Percentiles rank a stretch among this genome's conserved stretches.
These are phyloP conservation scores for Anisognathus igniventris DNA, from an alignment of 2,797 vertebrate genomes.

Conservation along the genomic window DNA sequence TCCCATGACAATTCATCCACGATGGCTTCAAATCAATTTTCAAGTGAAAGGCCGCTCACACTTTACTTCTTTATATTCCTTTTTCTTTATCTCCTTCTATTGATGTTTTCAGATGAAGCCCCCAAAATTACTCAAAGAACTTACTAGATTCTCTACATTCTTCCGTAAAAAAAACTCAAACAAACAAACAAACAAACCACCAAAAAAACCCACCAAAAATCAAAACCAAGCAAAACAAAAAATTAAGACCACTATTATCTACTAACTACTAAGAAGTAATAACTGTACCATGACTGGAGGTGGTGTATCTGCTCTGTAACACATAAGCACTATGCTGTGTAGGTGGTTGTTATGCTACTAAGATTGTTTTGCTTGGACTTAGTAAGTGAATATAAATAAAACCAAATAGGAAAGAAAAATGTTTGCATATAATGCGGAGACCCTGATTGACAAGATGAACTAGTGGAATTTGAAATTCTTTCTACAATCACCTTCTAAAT, in stretches of 20 bases:
- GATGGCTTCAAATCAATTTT: neutral
- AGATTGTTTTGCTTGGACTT: neutral
- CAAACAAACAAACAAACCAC: neutral
- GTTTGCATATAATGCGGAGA: neutral
- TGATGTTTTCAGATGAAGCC: neutral
- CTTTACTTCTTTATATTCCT: neutral
- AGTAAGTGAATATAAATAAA: neutral
- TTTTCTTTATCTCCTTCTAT: neutral
- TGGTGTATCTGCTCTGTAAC: neutral
- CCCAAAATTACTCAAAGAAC: neutral
- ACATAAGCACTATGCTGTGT: neutral
- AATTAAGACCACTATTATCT: neutral
- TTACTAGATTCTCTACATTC: neutral
- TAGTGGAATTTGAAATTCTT: neutral
- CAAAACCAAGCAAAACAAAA: neutral
- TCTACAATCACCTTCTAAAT: neutral
- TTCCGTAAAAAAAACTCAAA: neutral
- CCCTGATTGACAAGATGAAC: neutral
- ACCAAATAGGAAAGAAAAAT: neutral
- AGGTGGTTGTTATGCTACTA: neutral
- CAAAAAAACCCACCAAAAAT: neutral
- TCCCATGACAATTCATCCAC: neutral
- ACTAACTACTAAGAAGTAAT: neutral
- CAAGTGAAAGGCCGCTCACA: neutral
- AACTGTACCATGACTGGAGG: neutral